phyloP scores from a whole-genome alignment of 2,888 invertebrate species.

The Aproaerema taeniolella region DNA sequence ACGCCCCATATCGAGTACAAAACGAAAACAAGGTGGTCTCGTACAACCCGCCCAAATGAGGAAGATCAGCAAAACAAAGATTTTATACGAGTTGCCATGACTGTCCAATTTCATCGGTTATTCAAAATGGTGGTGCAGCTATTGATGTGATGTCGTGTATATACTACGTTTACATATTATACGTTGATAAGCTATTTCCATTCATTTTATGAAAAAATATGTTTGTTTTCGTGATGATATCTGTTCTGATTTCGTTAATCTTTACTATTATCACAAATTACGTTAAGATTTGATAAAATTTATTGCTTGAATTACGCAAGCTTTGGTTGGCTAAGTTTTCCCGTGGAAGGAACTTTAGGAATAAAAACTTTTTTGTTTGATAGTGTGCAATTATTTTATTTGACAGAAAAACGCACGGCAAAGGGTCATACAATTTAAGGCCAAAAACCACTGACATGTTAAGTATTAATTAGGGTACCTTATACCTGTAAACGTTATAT shows the following conservation, averaged over 20 bases:
- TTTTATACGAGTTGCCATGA: slow-evolving; percentile 24
- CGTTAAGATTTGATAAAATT: neutral
- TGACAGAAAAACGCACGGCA: neutral
- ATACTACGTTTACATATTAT: neutral
- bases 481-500: neutral
- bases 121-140: slow-evolving; percentile 33
- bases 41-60: slow-evolving; percentile 39
- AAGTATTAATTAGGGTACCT: no score
- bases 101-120: slow-evolving; percentile 22
- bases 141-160: neutral
- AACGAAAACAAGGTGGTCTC: slow-evolving; percentile 67
- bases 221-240: neutral
- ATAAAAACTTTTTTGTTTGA: neutral
- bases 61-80: slow-evolving; percentile 45
- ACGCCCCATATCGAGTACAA: slow-evolving; percentile 51
- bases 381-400: neutral
- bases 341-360: no score
- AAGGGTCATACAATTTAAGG: no score
- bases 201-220: neutral
- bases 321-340: no score
- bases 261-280: neutral
- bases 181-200: no score
- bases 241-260: neutral
- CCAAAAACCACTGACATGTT: no score
- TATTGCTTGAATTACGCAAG: no score